phyloP scores from a whole-genome alignment of 2,888 invertebrate species.

The Mythimna pallens region DNA sequence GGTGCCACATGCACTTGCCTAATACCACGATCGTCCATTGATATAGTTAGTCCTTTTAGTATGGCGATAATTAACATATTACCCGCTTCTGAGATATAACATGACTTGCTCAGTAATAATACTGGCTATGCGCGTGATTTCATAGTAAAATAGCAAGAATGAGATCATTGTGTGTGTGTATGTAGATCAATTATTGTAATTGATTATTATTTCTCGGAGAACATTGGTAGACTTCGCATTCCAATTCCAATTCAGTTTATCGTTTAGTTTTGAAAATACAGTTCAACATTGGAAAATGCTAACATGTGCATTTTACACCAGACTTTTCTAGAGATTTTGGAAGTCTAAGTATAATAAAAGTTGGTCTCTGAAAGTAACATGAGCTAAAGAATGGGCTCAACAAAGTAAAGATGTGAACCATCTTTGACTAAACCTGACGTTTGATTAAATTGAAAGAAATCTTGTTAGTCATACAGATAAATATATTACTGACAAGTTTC shows the following conservation, averaged over 20 bases:
- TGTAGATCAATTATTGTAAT: conserved; percentile 27
- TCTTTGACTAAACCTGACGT: background rate
- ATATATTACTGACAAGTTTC: conserved; percentile 62
- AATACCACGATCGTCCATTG: conserved; percentile 40
- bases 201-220: conserved; percentile 42
- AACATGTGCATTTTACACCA: background rate
- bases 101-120: conserved; percentile 17
- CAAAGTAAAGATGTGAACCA: background rate
- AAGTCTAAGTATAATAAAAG: background rate
- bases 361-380: background rate
- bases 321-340: background rate
- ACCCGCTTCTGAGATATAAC: conserved; percentile 38
- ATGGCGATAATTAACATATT: conserved; percentile 57
- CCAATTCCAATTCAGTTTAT: conserved; percentile 1
- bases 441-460: conserved; percentile 22
- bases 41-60: conserved; percentile 55
- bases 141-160: conserved; percentile 33
- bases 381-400: background rate
- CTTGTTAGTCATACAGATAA: conserved; percentile 35
- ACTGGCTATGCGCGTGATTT: conserved; percentile 30
- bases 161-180: conserved; percentile 19
- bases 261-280: conserved; percentile 8
- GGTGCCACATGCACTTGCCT: conserved; percentile 70
- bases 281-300: background rate
- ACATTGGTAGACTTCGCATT: conserved; percentile 11